A percentile compares a stretch with the other conserved stretches of the same genome.
Evolutionary conservation across 1,140 invertebrate genomes (phyloP).

Genomic region (Halyomorpha halys): DNA sequence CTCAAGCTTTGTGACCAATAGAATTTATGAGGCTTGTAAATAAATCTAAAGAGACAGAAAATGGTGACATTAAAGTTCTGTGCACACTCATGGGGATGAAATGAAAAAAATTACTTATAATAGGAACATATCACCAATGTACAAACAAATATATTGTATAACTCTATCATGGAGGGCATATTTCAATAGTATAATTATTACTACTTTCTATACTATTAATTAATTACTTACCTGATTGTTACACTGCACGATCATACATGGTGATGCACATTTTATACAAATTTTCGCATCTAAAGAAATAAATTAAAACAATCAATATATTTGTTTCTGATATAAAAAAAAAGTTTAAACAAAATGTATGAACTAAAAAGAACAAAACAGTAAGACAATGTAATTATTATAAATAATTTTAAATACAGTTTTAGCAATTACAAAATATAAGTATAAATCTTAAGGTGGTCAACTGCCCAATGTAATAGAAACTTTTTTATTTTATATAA

Average conservation of each 20-base stretch:
- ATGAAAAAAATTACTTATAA: too few relatives aligned
- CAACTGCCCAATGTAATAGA: too few relatives aligned
- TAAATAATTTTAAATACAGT: background rate
- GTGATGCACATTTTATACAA: constrained; percentile 3
- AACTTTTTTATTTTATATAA: too few relatives aligned
- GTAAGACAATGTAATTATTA: background rate
- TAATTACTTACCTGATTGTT: constrained; percentile 10
- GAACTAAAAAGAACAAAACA: background rate
- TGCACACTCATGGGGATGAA: too few relatives aligned
- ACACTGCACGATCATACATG: constrained; percentile 11
- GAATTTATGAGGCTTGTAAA: too few relatives aligned
- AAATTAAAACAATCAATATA: background rate
- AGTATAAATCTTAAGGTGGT: too few relatives aligned
- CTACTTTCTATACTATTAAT: background rate
- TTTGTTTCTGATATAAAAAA: background rate
- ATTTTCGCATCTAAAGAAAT: background rate
- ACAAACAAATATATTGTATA: too few relatives aligned
- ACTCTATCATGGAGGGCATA: background rate
- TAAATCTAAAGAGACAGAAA: too few relatives aligned
- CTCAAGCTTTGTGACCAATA: too few relatives aligned
- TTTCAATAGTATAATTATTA: background rate
- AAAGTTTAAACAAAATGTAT: background rate
- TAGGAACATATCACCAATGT: too few relatives aligned
- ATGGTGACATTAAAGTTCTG: too few relatives aligned
- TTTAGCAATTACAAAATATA: background rate